These are phyloP conservation scores for Tenthredo mesomela DNA, from an alignment of 2,888 invertebrate species.

Conservation along the genomic window DNA sequence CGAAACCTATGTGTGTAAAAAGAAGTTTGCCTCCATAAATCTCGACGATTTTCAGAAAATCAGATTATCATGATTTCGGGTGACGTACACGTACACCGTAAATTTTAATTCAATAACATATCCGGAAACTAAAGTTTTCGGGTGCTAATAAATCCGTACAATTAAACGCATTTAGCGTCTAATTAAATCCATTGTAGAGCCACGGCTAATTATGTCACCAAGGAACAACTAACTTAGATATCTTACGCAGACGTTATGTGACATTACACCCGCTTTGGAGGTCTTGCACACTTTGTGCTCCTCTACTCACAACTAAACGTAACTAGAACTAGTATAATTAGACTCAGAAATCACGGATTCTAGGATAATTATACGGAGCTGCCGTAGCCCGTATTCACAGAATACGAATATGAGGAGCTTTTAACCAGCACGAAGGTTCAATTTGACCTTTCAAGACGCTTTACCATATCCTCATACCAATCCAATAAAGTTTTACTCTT, in stretches of 20 bases:
- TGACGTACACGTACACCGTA: neutral
- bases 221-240: slow-evolving; percentile 37
- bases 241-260: slow-evolving; percentile 29
- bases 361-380: slow-evolving; percentile 32
- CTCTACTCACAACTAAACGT: slow-evolving; percentile 1
- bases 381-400: slow-evolving; percentile 6
- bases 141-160: neutral
- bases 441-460: slow-evolving; percentile 15
- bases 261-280: neutral
- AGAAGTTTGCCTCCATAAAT: neutral
- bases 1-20: neutral
- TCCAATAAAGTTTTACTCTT: neutral
- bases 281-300: slow-evolving; percentile 17
- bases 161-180: slow-evolving; percentile 34
- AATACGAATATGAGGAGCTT: slow-evolving; percentile 12
- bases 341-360: slow-evolving; percentile 29
- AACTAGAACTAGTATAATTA: slow-evolving; percentile 47
- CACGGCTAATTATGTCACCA: slow-evolving; percentile 33
- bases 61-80: neutral
- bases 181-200: slow-evolving; percentile 24
- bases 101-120: neutral
- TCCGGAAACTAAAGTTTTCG: neutral
- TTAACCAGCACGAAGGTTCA: neutral
- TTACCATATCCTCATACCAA: neutral
- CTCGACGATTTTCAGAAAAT: neutral